These are phyloP conservation scores for Symphodus melops DNA, from an alignment of 2,113 vertebrate genomes.

Conservation along the genomic window DNA sequence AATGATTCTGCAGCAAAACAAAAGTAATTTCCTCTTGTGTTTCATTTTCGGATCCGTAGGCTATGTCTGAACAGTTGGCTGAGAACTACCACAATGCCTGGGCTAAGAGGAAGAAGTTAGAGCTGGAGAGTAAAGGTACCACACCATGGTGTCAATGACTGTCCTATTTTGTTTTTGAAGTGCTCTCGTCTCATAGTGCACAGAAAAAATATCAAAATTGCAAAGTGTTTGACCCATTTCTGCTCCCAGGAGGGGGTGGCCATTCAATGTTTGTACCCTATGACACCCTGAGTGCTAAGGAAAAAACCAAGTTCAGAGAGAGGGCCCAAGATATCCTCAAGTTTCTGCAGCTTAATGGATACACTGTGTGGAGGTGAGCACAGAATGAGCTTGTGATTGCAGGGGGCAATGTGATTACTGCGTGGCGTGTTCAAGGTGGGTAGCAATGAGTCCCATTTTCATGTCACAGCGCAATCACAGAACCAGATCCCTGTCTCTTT, in stretches of 20 bases:
- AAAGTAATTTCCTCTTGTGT: not conserved
- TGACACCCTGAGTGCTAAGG: slow-evolving; percentile 90
- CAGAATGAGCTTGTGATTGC: not conserved
- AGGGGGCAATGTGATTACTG: not conserved
- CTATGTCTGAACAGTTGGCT: slow-evolving; percentile 95
- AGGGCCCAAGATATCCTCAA: slow-evolving; percentile 94
- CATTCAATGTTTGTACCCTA: slow-evolving; percentile 91
- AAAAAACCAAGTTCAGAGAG: slow-evolving; percentile 91
- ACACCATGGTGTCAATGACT: not conserved
- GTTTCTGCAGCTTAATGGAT: slow-evolving; percentile 94
- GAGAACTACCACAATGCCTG: slow-evolving; percentile 96
- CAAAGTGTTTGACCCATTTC: slow-evolving; percentile 19
- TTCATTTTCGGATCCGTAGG: slow-evolving; percentile 72
- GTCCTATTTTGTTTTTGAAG: not conserved
- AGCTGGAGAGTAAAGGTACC: slow-evolving; percentile 92
- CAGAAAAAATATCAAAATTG: not conserved
- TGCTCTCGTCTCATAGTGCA: not conserved
- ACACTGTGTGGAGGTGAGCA: slow-evolving; percentile 90
- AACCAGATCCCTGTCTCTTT: slow-evolving; percentile 1
- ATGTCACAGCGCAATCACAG: not conserved
- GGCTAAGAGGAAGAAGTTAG: slow-evolving; percentile 93
- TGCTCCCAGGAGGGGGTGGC: slow-evolving; percentile 85
- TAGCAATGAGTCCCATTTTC: slow-evolving; percentile 13
- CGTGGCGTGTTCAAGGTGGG: not conserved
- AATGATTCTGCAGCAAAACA: not conserved